Evolutionary conservation across 2,113 vertebrate species (phyloP).

Genomic region (Tilapia sparmanii): DNA sequence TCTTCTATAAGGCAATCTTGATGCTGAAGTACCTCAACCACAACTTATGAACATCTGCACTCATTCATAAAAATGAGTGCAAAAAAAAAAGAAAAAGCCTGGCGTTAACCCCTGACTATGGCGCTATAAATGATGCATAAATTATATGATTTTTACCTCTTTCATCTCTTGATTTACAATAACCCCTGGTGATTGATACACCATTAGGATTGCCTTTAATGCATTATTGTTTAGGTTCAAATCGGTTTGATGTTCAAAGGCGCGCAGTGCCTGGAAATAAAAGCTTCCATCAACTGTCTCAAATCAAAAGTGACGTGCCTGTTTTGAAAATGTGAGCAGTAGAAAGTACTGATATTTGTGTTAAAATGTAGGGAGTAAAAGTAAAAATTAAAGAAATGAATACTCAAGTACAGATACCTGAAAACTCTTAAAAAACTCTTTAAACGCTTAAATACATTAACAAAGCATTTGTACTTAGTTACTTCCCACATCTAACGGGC

Average conservation of each 20-base stretch:
- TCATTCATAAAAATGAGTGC: neutral
- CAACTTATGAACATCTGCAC: neutral
- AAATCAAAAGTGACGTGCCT: neutral
- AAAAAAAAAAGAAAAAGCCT: too few species aligned
- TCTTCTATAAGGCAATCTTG: neutral
- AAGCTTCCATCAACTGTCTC: neutral
- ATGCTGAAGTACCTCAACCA: neutral
- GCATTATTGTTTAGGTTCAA: neutral
- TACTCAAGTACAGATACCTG: neutral
- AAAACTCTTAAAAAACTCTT: too few species aligned
- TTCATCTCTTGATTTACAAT: neutral
- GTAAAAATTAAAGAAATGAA: neutral
- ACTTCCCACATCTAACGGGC: neutral
- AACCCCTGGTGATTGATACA: neutral
- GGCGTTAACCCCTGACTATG: neutral
- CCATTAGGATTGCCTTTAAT: neutral
- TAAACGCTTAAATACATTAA: neutral
- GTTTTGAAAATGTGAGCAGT: neutral
- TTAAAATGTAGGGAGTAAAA: neutral
- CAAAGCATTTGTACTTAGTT: neutral
- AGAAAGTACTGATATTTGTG: neutral
- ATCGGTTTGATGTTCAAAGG: neutral
- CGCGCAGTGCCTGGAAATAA: neutral
- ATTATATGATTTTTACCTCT: neutral
- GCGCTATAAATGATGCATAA: neutral